Evolutionary conservation across 2,888 invertebrate species (phyloP).

Genomic region (Ecdyonurus torrentis): DNA sequence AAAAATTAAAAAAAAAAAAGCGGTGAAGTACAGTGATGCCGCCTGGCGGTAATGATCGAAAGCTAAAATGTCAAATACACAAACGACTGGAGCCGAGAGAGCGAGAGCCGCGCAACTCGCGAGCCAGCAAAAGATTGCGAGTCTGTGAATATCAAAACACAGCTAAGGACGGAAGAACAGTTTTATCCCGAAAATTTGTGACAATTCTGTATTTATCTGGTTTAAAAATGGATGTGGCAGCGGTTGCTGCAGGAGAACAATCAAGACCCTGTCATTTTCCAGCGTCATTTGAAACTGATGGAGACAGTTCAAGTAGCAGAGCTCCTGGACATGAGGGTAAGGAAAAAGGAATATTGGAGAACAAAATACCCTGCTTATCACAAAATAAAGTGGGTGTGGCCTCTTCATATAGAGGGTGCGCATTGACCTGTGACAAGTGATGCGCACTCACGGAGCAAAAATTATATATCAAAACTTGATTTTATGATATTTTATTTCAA

Average conservation of each 20-base stretch:
- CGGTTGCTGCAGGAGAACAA: not conserved
- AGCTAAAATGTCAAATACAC: not conserved
- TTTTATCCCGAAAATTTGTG: not conserved
- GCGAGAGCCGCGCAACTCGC: too few species aligned
- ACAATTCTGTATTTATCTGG: too few species aligned
- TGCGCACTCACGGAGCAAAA: too few species aligned
- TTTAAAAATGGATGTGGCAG: not conserved
- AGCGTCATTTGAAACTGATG: conserved; percentile 3
- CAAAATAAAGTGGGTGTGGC: too few species aligned
- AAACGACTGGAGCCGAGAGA: not conserved
- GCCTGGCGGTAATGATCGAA: not conserved
- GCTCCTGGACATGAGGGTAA: conserved; percentile 8
- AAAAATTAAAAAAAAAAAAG: too few species aligned
- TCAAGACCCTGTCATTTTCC: not conserved
- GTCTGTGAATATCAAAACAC: not conserved
- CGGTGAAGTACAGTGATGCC: too few species aligned
- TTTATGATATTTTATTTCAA: too few species aligned
- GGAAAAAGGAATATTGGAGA: not conserved
- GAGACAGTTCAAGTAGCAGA: conserved; percentile 10
- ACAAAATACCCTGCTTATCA: too few species aligned
- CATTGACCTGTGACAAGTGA: too few species aligned
- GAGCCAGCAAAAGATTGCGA: too few species aligned
- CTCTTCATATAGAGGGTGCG: too few species aligned
- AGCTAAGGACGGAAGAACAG: not conserved
- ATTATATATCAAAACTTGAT: too few species aligned